A percentile compares a stretch with the other conserved stretches of the same genome.
phyloP scores from a whole-genome alignment of 2,888 invertebrate genomes.

The Andrena marginata region DNA sequence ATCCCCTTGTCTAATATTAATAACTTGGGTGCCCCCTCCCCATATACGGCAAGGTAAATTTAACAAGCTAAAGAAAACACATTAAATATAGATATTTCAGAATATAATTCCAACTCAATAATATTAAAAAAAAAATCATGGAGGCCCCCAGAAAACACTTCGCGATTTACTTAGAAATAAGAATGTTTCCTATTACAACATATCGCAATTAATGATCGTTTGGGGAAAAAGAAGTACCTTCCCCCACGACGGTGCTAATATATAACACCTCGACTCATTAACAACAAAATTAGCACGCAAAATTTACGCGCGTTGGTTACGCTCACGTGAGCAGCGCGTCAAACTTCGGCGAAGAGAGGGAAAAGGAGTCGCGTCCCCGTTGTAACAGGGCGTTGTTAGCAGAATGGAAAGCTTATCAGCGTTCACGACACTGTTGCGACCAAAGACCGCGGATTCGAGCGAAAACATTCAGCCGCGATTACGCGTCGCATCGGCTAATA shows the following conservation, averaged over 20 bases:
- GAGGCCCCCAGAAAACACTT: no score
- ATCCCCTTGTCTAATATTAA: no score
- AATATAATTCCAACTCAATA: no score
- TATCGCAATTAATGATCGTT: neutral
- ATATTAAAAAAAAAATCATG: no score
- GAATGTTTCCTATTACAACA: no score
- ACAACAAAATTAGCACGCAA: neutral
- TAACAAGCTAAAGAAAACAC: no score
- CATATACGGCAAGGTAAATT: no score
- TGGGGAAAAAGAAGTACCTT: neutral
- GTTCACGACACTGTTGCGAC: conserved; percentile 17
- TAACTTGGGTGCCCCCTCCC: no score
- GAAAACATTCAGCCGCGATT: conserved; percentile 47
- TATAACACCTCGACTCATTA: neutral
- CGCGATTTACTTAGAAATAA: no score
- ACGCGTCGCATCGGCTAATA: conserved; percentile 53
- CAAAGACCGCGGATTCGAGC: conserved; percentile 10
- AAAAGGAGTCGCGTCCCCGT: no score
- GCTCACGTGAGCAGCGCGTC: conserved; percentile 7
- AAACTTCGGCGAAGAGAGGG: no score
- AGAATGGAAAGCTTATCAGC: conserved; percentile 53
- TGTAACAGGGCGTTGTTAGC: conserved; percentile 22
- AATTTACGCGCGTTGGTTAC: neutral
- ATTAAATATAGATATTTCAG: no score
- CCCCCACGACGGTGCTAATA: neutral